phyloP scores from a whole-genome alignment of 2,888 invertebrate genomes.

The Tetrapedia diversipes region DNA sequence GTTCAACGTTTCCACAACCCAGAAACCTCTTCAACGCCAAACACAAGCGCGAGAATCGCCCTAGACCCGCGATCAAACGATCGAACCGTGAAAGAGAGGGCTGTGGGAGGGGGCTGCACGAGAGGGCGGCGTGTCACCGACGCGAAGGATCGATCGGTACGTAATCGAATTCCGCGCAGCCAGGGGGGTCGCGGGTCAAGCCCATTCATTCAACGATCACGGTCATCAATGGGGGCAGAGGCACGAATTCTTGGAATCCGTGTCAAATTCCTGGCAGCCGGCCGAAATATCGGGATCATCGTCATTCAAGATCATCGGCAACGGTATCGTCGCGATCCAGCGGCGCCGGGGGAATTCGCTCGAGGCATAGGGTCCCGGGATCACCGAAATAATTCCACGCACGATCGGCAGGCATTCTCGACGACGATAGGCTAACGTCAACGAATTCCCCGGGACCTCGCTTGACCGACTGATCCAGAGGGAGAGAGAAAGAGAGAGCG shows the following conservation, averaged over 20 bases:
- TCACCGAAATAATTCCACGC: constrained; percentile 46
- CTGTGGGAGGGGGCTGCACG: no score
- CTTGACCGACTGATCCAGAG: constrained; percentile 34
- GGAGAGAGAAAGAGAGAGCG: not conserved
- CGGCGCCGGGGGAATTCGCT: constrained; percentile 41
- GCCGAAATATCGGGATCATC: constrained; percentile 47
- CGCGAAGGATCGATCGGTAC: constrained; percentile 30
- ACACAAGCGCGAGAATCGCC: not conserved
- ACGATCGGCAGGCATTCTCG: constrained; percentile 49
- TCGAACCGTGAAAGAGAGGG: no score
- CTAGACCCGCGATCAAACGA: not conserved
- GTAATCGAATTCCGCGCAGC: constrained; percentile 41
- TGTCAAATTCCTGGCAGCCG: constrained; percentile 50
- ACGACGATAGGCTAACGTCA: constrained; percentile 17
- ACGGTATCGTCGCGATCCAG: constrained; percentile 3
- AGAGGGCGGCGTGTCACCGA: not conserved
- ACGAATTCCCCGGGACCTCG: constrained; percentile 36
- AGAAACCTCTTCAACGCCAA: not conserved
- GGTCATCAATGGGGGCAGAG: constrained; percentile 43
- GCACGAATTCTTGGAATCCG: constrained; percentile 54
- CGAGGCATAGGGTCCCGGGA: not conserved
- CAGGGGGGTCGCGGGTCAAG: not conserved
- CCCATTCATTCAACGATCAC: constrained; percentile 49
- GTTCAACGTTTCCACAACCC: not conserved
- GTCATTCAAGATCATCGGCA: constrained; percentile 45